Base-by-base conservation (phyloP, 2,113 vertebrate species). In the Pimephales promelas region DNA sequence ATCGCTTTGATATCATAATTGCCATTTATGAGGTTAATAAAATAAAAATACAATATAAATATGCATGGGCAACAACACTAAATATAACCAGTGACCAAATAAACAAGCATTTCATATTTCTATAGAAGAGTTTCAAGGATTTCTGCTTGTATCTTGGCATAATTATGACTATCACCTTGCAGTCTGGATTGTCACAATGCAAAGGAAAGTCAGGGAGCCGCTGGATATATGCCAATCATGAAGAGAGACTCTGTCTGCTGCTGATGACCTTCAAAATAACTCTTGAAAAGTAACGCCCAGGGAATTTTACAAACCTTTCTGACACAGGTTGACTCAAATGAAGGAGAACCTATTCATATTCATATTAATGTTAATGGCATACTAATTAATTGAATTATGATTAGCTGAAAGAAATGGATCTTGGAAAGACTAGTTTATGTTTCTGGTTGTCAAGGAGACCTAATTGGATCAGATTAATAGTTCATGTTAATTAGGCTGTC, bases 311-410 rank as follows among this genome's bases (percentile, higher is more conserved):
- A 34, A 70, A 56, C 47, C 62, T 54, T 70, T 66, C 43, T 5
- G 8, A 54, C 22, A 54, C 79, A 81, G 61, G 64, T 81, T 56
- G 22, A 13, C 64, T 70, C 28, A 40, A 56, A 31, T 36, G 13
- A 81, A 36, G 11, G 78, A 10, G 13, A 45, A 18, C 40, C 20
- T 13, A 28, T 82, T 84, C n/a, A 78, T 84, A 68, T 70, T 77
- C 68, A 13, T 80, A 18, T 13, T 64, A 31, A 79, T 82, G 87
- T 88, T 87, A 89, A 87, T 80, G 81, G 56, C 72, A 62, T 68
- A 78, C 87, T 89, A 91, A 93, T 93, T 79, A 91, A 92, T 88
- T 89, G 71, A 86, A 89, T 90, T 88, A 83, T 89, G 85, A 87
- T 79, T 81, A 76, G 84, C 59, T 81, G 85, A 84, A 85, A 84